Evolutionary conservation across 2,797 vertebrate genomes (phyloP).

Genomic region (Tauraco hartlaubi): DNA sequence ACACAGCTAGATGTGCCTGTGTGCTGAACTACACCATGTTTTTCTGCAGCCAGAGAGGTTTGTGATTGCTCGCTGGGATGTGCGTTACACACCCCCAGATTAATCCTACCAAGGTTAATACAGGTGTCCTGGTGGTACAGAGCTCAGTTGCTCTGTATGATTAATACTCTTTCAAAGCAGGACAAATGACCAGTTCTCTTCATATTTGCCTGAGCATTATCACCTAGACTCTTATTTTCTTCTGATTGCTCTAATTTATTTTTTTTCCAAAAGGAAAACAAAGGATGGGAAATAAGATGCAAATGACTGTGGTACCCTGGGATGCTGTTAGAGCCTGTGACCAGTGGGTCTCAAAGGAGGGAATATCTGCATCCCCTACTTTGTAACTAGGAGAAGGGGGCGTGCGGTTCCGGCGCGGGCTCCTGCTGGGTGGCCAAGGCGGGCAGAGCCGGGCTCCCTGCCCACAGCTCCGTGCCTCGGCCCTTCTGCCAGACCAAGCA

Average conservation of each 20-base stretch:
- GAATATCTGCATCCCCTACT: not conserved
- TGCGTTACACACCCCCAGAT: not conserved
- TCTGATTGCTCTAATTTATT: not conserved
- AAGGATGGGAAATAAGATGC: not conserved
- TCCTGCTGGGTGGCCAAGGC: not conserved
- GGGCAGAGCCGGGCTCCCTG: not conserved
- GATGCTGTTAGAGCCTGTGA: not conserved
- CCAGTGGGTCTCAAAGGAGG: not conserved
- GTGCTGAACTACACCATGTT: not conserved
- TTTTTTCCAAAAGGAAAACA: not conserved
- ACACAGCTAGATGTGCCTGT: not conserved
- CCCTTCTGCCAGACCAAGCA: not conserved
- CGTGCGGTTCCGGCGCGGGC: accelerated
- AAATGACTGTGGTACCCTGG: not conserved
- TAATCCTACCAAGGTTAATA: not conserved
- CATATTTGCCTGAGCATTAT: not conserved
- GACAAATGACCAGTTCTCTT: conserved; percentile 9
- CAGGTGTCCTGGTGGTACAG: not conserved
- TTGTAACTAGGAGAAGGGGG: not conserved
- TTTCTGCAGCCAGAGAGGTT: not conserved
- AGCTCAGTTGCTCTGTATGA: not conserved
- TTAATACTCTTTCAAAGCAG: conserved; percentile 33
- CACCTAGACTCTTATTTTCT: not conserved
- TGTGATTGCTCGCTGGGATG: not conserved
- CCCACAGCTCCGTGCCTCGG: not conserved